phyloP scores from a whole-genome alignment of 2,888 invertebrate genomes.

The Halictus ligatus region DNA sequence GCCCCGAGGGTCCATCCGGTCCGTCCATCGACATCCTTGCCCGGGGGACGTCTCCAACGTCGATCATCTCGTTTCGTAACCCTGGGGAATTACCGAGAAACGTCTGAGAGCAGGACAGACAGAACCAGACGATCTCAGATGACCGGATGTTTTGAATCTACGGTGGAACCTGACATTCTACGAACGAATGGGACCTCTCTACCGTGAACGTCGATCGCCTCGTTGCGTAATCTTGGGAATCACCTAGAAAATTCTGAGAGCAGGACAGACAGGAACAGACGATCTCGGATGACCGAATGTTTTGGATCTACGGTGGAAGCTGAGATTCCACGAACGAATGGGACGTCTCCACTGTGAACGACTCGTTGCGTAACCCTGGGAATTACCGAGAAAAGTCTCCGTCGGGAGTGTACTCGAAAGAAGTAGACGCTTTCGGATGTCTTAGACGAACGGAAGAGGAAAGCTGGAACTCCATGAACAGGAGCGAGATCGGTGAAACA shows the following conservation, averaged over 20 bases:
- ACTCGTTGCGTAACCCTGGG: no score
- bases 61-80: constrained; percentile 50
- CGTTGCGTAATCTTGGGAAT: background rate
- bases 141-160: background rate
- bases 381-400: no score
- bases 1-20: constrained; percentile 27
- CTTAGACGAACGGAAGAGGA: background rate
- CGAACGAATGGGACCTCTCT: background rate
- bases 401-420: no score
- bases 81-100: background rate
- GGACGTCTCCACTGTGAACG: no score
- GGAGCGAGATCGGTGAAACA: background rate
- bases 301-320: no score
- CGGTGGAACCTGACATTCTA: background rate
- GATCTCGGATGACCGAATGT: no score
- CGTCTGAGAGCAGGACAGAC: no score
- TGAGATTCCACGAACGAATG: no score
- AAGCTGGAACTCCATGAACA: no score
- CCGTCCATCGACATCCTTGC: constrained; percentile 12
- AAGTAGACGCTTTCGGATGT: background rate
- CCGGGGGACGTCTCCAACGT: constrained; percentile 29
- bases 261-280: no score
- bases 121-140: background rate
- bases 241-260: background rate
- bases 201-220: background rate